phyloP scores from a whole-genome alignment of 2,888 invertebrate genomes.

The Pseudolycoriella hygida region DNA sequence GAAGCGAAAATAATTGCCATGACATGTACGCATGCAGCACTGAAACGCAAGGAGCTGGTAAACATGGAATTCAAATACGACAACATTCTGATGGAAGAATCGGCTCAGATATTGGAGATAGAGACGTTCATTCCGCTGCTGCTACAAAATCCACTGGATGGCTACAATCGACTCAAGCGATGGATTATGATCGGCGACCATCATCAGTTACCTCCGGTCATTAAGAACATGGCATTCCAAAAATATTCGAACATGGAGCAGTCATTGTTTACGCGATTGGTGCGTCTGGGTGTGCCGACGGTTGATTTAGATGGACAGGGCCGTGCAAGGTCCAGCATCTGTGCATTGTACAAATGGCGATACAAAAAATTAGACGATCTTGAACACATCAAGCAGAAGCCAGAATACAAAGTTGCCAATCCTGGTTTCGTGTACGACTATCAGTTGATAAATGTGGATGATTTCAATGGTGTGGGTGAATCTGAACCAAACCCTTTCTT shows the following conservation, averaged over 20 bases:
- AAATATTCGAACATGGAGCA: conserved; percentile 99
- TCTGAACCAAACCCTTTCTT: conserved; percentile 97
- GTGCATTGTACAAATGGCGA: conserved; percentile 88
- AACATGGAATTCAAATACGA: conserved; percentile 93
- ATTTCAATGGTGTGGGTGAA: conserved; percentile 93
- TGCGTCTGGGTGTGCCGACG: conserved; percentile 90
- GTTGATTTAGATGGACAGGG: conserved; percentile 97
- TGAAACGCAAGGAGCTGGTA: conserved; percentile 90
- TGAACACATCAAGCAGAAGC: conserved; percentile 63
- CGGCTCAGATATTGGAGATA: conserved; percentile 97
- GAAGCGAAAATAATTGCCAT: conserved; percentile 99
- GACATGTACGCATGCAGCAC: conserved; percentile 99
- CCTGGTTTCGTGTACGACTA: conserved; percentile 85
- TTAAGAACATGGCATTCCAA: conserved; percentile 99
- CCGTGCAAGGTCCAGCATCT: conserved; percentile 80
- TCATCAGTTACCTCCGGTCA: conserved; percentile 96
- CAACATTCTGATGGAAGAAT: conserved; percentile 98
- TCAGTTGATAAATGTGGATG: conserved; percentile 90
- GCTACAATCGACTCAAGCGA: conserved; percentile 82
- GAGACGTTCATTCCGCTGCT: conserved; percentile 98
- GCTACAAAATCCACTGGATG: conserved; percentile 96
- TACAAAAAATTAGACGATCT: conserved; percentile 92
- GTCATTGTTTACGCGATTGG: conserved; percentile 90
- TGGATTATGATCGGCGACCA: conserved; percentile 99
- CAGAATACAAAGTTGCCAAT: conserved; percentile 81